These are phyloP conservation scores for Apaloderma vittatum DNA, from an alignment of 2,113 vertebrate species.

Conservation along the genomic window DNA sequence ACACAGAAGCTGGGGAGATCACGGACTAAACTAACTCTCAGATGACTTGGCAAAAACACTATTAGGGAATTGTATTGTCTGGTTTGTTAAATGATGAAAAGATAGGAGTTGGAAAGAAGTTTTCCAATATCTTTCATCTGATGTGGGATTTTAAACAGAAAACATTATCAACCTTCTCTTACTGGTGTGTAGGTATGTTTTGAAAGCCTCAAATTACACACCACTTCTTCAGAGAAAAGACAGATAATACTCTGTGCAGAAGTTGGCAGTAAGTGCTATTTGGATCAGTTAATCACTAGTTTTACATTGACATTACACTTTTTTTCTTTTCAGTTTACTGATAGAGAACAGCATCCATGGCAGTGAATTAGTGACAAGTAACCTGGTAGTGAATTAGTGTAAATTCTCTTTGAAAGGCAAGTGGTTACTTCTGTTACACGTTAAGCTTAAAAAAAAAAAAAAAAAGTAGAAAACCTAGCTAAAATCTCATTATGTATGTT, in stretches of 20 bases:
- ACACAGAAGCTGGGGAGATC: not conserved
- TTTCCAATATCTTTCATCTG: not conserved
- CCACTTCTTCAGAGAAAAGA: not conserved
- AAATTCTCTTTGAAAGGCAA: not conserved
- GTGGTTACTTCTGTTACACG: not conserved
- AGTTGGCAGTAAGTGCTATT: not conserved
- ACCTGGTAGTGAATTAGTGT: not conserved
- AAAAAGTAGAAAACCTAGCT: not conserved
- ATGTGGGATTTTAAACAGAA: not conserved
- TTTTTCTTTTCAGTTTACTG: not conserved
- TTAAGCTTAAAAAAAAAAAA: not conserved
- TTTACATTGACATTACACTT: not conserved
- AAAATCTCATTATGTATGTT: not conserved
- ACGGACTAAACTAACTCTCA: not conserved
- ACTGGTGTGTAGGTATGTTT: not conserved
- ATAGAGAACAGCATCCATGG: not conserved
- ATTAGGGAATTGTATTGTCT: not conserved
- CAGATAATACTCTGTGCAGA: not conserved
- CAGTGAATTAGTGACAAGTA: not conserved
- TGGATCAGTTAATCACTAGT: not conserved
- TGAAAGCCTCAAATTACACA: constrained; percentile 16
- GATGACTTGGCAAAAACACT: not conserved
- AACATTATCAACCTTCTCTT: not conserved
- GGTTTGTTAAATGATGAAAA: not conserved
- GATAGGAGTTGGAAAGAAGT: not conserved